Percentiles rank a stretch among this genome's conserved stretches.
Conservation (phyloP, 2,113 vertebrate species). For the Leucosticte australis region DNA sequence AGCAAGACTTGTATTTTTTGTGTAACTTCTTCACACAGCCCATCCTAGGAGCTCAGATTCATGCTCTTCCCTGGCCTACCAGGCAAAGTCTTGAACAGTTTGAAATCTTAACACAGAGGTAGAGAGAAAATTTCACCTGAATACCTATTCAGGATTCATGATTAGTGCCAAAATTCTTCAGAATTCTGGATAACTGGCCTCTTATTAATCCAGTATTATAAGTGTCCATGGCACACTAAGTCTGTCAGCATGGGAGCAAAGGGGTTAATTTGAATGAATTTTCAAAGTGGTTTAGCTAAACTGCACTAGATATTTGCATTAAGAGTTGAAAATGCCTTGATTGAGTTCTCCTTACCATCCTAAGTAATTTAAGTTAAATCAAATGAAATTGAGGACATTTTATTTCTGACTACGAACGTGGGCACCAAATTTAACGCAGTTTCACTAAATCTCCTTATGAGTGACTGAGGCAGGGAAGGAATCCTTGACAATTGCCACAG, state of each 20-base stretch:
- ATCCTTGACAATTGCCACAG: neutral
- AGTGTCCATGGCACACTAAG: neutral
- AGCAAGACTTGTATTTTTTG: neutral
- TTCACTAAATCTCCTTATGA: neutral
- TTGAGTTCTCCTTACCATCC: neutral
- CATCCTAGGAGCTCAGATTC: neutral
- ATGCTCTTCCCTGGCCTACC: neutral
- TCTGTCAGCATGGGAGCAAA: neutral
- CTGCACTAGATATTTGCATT: neutral
- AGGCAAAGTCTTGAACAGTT: rapidly evolving
- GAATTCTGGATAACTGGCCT: neutral
- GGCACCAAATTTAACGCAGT: neutral
- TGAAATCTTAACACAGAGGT: neutral
- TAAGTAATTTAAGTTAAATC: neutral
- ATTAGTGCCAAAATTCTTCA: neutral
- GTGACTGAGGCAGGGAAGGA: neutral
- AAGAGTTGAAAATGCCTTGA: neutral
- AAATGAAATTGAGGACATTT: constrained; percentile 21
- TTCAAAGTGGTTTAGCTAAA: neutral
- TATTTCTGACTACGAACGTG: neutral
- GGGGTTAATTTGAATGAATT: neutral
- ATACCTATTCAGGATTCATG: rapidly evolving
- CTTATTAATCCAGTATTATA: neutral
- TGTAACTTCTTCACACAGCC: neutral
- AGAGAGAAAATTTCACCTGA: neutral